Conservation (phyloP, 1,140 invertebrate genomes). For the Polypedilum vanderplanki region DNA sequence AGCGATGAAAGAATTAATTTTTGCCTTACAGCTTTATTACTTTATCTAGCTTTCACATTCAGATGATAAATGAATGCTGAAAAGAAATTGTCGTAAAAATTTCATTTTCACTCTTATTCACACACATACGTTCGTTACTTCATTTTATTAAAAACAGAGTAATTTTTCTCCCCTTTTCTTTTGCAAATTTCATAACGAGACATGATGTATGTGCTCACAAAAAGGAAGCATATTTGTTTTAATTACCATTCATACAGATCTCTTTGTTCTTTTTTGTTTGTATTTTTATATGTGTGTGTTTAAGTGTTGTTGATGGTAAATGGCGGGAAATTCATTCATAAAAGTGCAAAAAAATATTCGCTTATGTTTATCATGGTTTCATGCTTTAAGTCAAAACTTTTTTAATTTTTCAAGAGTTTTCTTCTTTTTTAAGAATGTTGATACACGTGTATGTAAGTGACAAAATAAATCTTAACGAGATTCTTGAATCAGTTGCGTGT, state of each 20-base stretch:
- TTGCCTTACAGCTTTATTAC: no score
- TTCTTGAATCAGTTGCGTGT: background rate
- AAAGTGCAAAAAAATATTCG: no score
- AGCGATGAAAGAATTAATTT: no score
- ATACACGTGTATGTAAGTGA: background rate
- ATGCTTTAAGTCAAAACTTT: background rate
- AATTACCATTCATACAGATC: background rate
- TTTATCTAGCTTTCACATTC: background rate
- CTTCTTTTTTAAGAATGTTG: background rate
- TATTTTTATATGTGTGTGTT: background rate
- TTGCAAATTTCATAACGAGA: background rate
- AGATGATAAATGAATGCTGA: slow-evolving; percentile 9
- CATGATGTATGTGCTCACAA: slow-evolving; percentile 1
- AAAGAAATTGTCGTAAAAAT: slow-evolving; percentile 7
- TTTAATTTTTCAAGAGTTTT: background rate
- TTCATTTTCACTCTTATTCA: background rate
- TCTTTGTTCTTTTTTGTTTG: background rate
- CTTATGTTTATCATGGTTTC: no score
- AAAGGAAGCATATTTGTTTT: background rate
- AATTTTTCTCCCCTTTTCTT: background rate
- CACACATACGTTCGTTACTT: background rate
- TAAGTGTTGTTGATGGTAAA: no score
- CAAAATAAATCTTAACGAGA: slow-evolving; percentile 11
- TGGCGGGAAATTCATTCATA: no score
- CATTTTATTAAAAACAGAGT: background rate